A percentile compares a stretch with the other conserved stretches of the same genome.
These are phyloP conservation scores for Plemyria rubiginata DNA, from an alignment of 2,888 invertebrate species.

Conservation along the genomic window DNA sequence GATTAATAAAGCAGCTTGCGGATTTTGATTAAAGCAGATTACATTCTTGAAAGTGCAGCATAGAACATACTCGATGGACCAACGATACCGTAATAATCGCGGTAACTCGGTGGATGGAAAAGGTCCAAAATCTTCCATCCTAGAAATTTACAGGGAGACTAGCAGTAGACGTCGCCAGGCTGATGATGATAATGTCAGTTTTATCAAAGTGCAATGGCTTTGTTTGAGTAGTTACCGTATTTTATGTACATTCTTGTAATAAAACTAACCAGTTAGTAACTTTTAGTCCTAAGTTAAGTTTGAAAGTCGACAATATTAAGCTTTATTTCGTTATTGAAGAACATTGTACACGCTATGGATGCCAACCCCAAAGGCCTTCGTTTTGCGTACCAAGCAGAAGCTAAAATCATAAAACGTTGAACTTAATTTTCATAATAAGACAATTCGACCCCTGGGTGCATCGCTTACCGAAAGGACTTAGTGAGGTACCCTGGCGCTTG, in stretches of 20 bases:
- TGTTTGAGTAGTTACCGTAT: neutral
- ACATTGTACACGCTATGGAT: conserved; percentile 29
- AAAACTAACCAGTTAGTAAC: conserved; percentile 5
- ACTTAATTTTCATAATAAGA: conserved; percentile 66
- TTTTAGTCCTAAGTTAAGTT: conserved; percentile 14
- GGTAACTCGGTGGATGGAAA: too few species aligned
- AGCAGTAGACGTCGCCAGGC: too few species aligned
- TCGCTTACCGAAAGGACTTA: conserved; percentile 55
- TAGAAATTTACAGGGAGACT: too few species aligned
- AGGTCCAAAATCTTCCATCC: too few species aligned
- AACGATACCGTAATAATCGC: too few species aligned
- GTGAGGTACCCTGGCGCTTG: conserved; percentile 38
- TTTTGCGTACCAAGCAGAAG: conserved; percentile 37
- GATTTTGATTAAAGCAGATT: too few species aligned
- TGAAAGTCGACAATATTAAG: conserved; percentile 23
- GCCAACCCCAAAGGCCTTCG: conserved; percentile 25
- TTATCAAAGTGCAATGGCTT: neutral
- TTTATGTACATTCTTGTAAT: neutral
- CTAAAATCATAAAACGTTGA: conserved; percentile 51
- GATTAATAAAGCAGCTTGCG: too few species aligned
- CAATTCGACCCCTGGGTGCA: conserved; percentile 64
- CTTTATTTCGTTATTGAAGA: conserved; percentile 23
- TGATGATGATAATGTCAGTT: neutral
- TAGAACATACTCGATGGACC: too few species aligned
- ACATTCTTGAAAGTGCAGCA: too few species aligned